Percentiles rank a stretch among this genome's conserved stretches.
phyloP scores from a whole-genome alignment of 2,113 vertebrate genomes.

The Rhizomys pruinosus region DNA sequence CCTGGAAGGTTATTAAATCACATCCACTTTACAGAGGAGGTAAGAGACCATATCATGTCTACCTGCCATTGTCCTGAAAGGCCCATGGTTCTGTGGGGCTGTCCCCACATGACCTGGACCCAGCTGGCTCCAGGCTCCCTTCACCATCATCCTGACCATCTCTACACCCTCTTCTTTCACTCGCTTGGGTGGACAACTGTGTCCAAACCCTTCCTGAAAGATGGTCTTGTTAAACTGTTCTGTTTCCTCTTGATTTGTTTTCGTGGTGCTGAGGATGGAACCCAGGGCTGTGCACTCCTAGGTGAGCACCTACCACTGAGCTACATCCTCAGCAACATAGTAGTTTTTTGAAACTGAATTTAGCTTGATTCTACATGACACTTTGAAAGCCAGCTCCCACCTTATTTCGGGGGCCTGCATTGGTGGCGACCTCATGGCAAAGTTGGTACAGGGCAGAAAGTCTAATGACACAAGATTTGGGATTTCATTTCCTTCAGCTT shows the following conservation, averaged over 20 bases:
- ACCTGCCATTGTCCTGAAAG: fast-evolving
- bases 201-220: background rate
- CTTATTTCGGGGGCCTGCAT: fast-evolving
- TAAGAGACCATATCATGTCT: fast-evolving
- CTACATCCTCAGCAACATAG: background rate
- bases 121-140: fast-evolving
- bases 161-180: background rate
- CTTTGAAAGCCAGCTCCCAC: background rate
- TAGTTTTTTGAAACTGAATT: background rate
- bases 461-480: fast-evolving
- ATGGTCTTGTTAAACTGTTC: background rate
- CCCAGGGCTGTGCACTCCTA: background rate
- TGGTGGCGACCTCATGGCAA: fast-evolving
- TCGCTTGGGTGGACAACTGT: background rate
- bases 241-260: background rate
- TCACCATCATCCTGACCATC: fast-evolving
- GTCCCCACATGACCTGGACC: no score
- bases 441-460: fast-evolving
- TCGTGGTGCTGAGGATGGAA: background rate
- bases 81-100: background rate
- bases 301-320: background rate
- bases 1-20: fast-evolving
- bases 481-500: background rate
- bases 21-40: background rate
- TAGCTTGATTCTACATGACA: fast-evolving